Conservation (phyloP, 1,140 invertebrate species). For the Drosophila trapezifrons region DNA sequence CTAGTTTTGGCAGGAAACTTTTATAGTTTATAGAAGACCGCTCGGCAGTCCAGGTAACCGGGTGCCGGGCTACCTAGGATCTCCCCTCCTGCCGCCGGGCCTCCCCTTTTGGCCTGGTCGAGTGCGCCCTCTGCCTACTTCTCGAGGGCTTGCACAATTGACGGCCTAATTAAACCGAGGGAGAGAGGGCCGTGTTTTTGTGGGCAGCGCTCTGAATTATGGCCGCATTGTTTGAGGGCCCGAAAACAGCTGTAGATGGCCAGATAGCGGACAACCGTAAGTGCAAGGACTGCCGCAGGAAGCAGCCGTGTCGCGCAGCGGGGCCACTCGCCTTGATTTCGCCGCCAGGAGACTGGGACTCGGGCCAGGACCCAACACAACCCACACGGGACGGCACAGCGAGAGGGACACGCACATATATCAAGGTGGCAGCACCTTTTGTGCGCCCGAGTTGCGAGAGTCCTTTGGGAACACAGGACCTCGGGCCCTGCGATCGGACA, state of each 20-base stretch:
- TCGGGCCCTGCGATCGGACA: not conserved
- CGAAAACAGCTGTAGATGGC: conserved; percentile 59
- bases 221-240: conserved; percentile 63
- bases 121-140: not conserved
- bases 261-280: conserved; percentile 53
- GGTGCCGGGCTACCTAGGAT: not conserved
- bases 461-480: conserved; percentile 50
- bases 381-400: conserved; percentile 31
- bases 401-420: conserved; percentile 46
- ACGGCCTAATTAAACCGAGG: conserved; percentile 73
- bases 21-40: not conserved
- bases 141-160: conserved; percentile 62
- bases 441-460: conserved; percentile 16
- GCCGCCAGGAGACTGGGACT: conserved; percentile 64
- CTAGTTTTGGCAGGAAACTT: not conserved
- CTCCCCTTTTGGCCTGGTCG: conserved; percentile 15
- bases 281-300: conserved; percentile 61
- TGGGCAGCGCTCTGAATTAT: conserved; percentile 57
- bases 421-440: conserved; percentile 60
- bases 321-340: conserved; percentile 72
- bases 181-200: conserved; percentile 38
- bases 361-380: conserved; percentile 3
- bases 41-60: conserved; percentile 3
- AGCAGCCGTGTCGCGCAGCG: conserved; percentile 73
- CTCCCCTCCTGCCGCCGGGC: not conserved